Evolutionary conservation across 2,888 invertebrate species (phyloP).

Genomic region (Hoplodrina blanda): DNA sequence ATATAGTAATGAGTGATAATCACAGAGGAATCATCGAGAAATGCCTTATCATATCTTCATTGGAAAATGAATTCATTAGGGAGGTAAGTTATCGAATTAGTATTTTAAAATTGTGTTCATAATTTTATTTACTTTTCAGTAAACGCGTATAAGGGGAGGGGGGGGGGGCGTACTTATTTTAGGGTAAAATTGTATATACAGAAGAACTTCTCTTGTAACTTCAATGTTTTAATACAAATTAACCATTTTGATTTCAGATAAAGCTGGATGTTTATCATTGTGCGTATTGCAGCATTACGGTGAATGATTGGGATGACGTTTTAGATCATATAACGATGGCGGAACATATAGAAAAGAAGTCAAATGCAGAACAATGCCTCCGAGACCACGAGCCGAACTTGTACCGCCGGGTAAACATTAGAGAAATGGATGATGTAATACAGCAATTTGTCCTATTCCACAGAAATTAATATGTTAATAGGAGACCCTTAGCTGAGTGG

Average conservation of each 20-base stretch:
- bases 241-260: conserved; percentile 39
- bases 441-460: neutral
- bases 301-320: conserved; percentile 48
- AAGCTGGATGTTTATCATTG: conserved; percentile 40
- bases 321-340: conserved; percentile 34
- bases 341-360: conserved; percentile 18
- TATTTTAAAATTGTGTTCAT: neutral
- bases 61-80: conserved; percentile 49
- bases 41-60: conserved; percentile 27
- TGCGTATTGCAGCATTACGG: conserved; percentile 20
- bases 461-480: neutral
- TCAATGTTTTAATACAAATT: no score
- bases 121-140: no score
- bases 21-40: conserved; percentile 11
- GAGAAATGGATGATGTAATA: neutral
- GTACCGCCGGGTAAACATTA: accelerated
- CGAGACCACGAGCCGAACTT: neutral
- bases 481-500: no score
- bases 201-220: no score
- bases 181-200: no score
- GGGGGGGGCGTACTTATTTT: no score
- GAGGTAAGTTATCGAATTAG: conserved; percentile 28
- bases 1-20: neutral
- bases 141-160: no score
- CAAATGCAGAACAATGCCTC: neutral